Evolutionary conservation across 1,140 invertebrate genomes (phyloP), one percentile per base, ranked within the genome.

Genomic region (Pygmarrhopalites habei): DNA sequence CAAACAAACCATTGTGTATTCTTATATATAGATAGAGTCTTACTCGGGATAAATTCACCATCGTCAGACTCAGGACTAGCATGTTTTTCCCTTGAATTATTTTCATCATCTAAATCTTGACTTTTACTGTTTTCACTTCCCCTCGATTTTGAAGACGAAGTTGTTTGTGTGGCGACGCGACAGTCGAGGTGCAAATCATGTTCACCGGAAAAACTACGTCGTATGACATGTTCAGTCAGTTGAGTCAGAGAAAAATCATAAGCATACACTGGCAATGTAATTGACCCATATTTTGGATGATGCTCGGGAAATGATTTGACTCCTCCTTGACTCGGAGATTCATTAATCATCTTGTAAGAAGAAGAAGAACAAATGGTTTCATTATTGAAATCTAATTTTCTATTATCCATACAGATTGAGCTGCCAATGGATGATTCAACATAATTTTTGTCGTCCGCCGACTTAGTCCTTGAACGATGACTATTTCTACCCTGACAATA

Each of bases 211-310:
- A 26, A 29, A 39, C 15, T 67, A 47, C 60, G 23, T 15, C 62
- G 57, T 26, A 67, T 63, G 2, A 64, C 26, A 28, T 67, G 66
- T 73, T 68, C 78, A 76, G 62, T 83, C 78, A 14, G 85, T 76
- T 0, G 80, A 76, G 0, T 80, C 5, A 85, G 71, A 1, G 83
- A 81, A 73, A 85, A 86, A 72, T 87, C 83, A 71, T 86, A 88
- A 1, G 86, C 78, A 69, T 85, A 88, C 56, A 88, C 74, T 0
- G 86, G 86, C 58, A 88, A 73, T 5, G 71, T 74, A 14, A 77
- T 61, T 29, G 74, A 69, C 3, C 73, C 75, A 21, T 65, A 69
- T 21, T 65, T 58, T 4, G 71, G 63, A 55, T 67, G 29, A 59
- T 66, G 35, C 55, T 69, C 43, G 43, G 60, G 41, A 58, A 62